These are phyloP conservation scores for Spilogale gracilis DNA, from an alignment of 2,113 vertebrate species.

Conservation along the genomic window DNA sequence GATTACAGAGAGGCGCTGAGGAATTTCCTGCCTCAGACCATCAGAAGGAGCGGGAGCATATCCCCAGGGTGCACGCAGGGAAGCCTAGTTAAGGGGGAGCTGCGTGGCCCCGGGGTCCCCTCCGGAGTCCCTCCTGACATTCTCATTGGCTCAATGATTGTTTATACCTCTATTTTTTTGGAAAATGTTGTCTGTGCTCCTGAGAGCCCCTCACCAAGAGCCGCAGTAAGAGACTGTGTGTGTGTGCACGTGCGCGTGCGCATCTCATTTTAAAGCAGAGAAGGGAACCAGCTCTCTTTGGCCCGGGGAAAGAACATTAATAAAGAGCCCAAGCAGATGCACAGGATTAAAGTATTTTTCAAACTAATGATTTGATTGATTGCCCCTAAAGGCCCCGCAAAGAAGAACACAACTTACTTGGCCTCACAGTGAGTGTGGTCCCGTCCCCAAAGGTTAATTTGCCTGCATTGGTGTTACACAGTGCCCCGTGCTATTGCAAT, in stretches of 20 bases:
- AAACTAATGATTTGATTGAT: constrained; percentile 79
- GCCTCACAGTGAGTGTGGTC: constrained; percentile 67
- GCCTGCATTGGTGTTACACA: constrained; percentile 29
- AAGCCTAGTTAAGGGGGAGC: not conserved
- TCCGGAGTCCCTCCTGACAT: not conserved
- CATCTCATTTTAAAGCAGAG: constrained; percentile 49
- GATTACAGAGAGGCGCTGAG: constrained; percentile 21
- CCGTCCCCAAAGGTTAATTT: constrained; percentile 79
- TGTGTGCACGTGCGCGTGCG: accelerated
- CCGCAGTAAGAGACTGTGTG: not conserved
- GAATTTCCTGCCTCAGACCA: not conserved
- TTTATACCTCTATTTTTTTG: constrained; percentile 27
- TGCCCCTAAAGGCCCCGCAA: constrained; percentile 65
- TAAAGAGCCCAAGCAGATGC: constrained; percentile 79
- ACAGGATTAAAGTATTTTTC: constrained; percentile 81
- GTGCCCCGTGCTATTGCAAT: constrained; percentile 71
- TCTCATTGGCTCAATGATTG: not conserved
- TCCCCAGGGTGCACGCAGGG: not conserved
- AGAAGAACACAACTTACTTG: constrained; percentile 75
- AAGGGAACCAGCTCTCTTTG: constrained; percentile 52
- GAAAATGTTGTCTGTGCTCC: not conserved
- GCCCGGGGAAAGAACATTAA: constrained; percentile 72
- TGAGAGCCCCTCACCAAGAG: not conserved
- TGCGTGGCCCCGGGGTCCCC: not conserved
- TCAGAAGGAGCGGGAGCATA: not conserved